Percentiles rank a stretch among this genome's conserved stretches.
phyloP scores from a whole-genome alignment of 2,888 invertebrate species.

The Lasiommata megera region DNA sequence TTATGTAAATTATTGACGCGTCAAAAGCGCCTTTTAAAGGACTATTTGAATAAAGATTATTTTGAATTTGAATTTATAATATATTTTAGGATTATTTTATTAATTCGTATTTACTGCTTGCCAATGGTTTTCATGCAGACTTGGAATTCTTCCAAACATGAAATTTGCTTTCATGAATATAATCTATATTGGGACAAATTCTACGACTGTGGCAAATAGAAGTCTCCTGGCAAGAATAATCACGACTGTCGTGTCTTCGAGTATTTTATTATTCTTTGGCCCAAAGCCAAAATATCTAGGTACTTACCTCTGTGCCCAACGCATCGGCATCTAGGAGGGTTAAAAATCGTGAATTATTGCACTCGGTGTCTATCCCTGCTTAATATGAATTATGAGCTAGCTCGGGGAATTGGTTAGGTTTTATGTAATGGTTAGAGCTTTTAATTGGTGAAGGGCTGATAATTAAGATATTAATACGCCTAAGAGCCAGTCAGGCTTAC shows the following conservation, averaged over 20 bases:
- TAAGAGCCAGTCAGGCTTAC: not conserved
- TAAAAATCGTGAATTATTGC: conserved; percentile 70
- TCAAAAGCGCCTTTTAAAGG: no score
- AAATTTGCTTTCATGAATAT: no score
- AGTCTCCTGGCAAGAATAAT: not conserved
- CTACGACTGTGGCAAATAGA: no score
- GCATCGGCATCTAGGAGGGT: conserved; percentile 43
- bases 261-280: conserved; percentile 24
- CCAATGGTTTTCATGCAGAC: no score
- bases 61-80: no score
- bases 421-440: conserved; percentile 1
- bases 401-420: not conserved
- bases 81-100: no score
- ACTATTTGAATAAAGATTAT: no score
- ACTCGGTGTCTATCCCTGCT: conserved; percentile 47
- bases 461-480: not conserved
- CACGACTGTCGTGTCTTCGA: not conserved
- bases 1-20: no score
- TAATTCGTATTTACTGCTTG: no score
- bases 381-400: conserved; percentile 61
- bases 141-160: not conserved
- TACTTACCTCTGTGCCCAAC: conserved; percentile 23
- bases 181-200: no score
- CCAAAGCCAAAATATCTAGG: conserved; percentile 25
- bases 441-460: conserved; percentile 2